Base-by-base conservation (phyloP, 2,797 vertebrate species). In the Neosalanx taihuensis region DNA sequence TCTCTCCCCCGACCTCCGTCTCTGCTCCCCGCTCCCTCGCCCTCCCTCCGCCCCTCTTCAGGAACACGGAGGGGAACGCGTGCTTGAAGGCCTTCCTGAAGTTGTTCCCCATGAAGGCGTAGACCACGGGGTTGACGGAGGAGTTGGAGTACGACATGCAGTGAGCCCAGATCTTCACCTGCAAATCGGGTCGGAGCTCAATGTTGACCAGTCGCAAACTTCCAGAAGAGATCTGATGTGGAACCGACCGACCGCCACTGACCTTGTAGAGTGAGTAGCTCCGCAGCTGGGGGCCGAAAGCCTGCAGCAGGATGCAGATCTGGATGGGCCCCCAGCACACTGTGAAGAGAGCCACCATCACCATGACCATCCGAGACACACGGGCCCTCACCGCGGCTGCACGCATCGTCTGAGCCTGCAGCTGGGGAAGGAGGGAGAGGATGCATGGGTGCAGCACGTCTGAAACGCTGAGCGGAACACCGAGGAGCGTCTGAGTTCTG, bases 101-200 rank as follows among this genome's bases (percentile, higher is more conserved):
- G 86, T 92, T 92, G 75, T 90, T 92, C 18, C 92, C 92, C 89
- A 89, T 92, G 79, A 93, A 94, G 61, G 90, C 89, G 29, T 94
- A 93, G 64, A 92, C 86, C 51, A 92, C 81, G 0, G 79, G 90
- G 82, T 93, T 92, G 68, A 92, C 67, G 4, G 90, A 91, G 23
- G 93, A 93, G 84, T 92, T 93, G 78, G 89, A 90, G 80, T 92
- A 92, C n/a, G 90, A 93, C 93, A 92, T 92, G 83, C 92, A 92
- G 71, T 92, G 91, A 37, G 91, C 92, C 91, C 90, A 94, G 49
- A 92, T 93, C 83, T 91, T 92, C 64, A 91, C 78, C 84, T 87
- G 81, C 26, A 67, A 68, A 69, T 7, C 37, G 10, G 10, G 37
- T 41, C 6, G 9, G 37, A 41, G 37, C 1, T 41, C 6, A 41